Percentiles rank a stretch among this genome's conserved stretches.
These are phyloP conservation scores for Phyllotreta striolata DNA, from an alignment of 2,888 invertebrate genomes.

Conservation along the genomic window DNA sequence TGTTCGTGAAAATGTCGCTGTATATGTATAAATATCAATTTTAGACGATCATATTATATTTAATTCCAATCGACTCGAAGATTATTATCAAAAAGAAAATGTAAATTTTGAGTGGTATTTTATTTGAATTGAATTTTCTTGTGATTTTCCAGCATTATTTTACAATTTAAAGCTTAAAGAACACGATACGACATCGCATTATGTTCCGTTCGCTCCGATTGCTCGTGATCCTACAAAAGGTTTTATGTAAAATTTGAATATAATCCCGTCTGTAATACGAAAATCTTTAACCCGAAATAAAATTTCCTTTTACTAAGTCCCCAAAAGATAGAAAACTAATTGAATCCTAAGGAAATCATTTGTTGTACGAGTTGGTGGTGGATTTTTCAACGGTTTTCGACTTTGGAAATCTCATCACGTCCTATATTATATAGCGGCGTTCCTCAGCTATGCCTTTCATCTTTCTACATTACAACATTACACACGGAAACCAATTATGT, in stretches of 20 bases:
- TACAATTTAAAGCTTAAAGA: slow-evolving; percentile 22
- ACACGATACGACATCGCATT: slow-evolving; percentile 7
- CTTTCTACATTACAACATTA: slow-evolving; percentile 61
- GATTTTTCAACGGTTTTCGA: slow-evolving; percentile 51
- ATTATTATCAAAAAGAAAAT: too few relatives aligned
- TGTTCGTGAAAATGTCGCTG: too few relatives aligned
- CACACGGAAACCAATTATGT: slow-evolving; percentile 61
- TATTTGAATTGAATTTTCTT: slow-evolving; percentile 15
- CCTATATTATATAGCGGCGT: slow-evolving; percentile 55
- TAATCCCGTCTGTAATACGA: slow-evolving; percentile 33
- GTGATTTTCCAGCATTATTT: slow-evolving; percentile 14
- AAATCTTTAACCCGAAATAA: slow-evolving; percentile 34
- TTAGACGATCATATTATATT: too few relatives aligned
- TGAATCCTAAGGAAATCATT: slow-evolving; percentile 48
- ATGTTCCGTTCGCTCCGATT: slow-evolving; percentile 7
- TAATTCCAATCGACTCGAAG: too few relatives aligned
- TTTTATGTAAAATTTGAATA: slow-evolving; percentile 38
- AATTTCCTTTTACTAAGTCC: slow-evolving; percentile 33
- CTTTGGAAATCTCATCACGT: slow-evolving; percentile 57
- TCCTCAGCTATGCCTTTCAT: slow-evolving; percentile 59
- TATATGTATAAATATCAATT: too few relatives aligned
- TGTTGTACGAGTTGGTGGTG: slow-evolving; percentile 40
- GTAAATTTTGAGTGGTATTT: neutral
- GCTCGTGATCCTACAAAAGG: slow-evolving; percentile 26
- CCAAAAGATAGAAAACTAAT: slow-evolving; percentile 43